A percentile compares a stretch with the other conserved stretches of the same genome.
phyloP scores from a whole-genome alignment of 2,113 vertebrate genomes.

The Misgurnus mizolepis region DNA sequence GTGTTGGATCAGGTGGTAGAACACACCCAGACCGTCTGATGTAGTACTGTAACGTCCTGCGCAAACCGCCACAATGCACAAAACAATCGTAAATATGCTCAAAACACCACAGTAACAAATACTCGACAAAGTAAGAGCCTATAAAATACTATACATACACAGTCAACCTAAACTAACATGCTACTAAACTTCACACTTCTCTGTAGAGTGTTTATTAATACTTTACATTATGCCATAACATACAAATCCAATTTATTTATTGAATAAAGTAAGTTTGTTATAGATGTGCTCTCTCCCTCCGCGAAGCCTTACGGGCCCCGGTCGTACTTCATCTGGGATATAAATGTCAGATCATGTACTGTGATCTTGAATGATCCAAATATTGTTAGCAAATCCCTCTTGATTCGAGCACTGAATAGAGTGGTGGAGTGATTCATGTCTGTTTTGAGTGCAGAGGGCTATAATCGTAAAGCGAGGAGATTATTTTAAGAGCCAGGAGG shows the following conservation, averaged over 20 bases:
- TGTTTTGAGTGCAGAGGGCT: constrained; percentile 49
- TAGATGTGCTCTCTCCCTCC: constrained; percentile 3
- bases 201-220: background rate
- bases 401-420: constrained; percentile 32
- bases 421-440: constrained; percentile 54
- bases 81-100: too few species aligned
- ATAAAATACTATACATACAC: too few species aligned
- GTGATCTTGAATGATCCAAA: constrained; percentile 44
- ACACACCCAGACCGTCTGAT: too few species aligned
- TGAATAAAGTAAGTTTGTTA: constrained; percentile 19
- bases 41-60: too few species aligned
- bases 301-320: constrained; percentile 8
- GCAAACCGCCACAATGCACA: too few species aligned
- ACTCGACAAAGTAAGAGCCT: too few species aligned
- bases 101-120: background rate
- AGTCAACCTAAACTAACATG: background rate
- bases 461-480: constrained; percentile 48
- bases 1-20: too few species aligned
- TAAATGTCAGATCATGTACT: constrained; percentile 43
- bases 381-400: constrained; percentile 43
- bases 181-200: background rate
- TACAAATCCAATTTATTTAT: constrained; percentile 8
- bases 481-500: constrained; percentile 54
- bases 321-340: constrained; percentile 29
- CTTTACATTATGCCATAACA: background rate